Conservation (phyloP, 1,140 invertebrate species). For the Chironomus tepperi region DNA sequence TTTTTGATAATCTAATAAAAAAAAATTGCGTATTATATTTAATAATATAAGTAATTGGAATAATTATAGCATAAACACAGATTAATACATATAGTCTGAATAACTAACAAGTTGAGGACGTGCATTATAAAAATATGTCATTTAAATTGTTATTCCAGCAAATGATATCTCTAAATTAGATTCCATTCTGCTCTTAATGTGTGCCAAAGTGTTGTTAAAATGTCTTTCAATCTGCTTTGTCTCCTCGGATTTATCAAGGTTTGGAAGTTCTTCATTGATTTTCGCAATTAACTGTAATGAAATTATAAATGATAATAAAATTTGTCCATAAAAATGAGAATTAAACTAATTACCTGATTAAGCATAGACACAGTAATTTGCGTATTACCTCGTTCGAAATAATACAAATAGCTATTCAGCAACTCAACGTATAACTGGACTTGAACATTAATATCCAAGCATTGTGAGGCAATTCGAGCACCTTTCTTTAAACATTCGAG, state of each 20-base stretch:
- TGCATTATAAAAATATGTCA: not conserved
- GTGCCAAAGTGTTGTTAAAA: slow-evolving; percentile 79
- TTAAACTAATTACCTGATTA: slow-evolving; percentile 42
- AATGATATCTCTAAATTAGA: slow-evolving; percentile 45
- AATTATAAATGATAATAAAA: not conserved
- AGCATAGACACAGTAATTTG: slow-evolving; percentile 54
- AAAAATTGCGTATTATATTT: no score
- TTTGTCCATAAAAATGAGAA: not conserved
- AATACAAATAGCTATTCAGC: slow-evolving; percentile 89
- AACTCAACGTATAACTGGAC: slow-evolving; percentile 93
- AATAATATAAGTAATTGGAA: no score
- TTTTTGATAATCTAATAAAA: no score
- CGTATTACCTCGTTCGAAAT: slow-evolving; percentile 86
- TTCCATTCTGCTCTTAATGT: slow-evolving; percentile 59
- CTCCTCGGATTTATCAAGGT: slow-evolving; percentile 87
- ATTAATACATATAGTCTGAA: no score
- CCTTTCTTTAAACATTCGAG: slow-evolving; percentile 95
- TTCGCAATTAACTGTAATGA: slow-evolving; percentile 64
- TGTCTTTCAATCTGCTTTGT: slow-evolving; percentile 94
- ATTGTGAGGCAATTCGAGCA: slow-evolving; percentile 88
- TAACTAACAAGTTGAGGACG: no score
- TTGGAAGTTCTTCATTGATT: slow-evolving; percentile 85
- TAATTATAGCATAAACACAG: no score
- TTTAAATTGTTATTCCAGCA: slow-evolving; percentile 34
- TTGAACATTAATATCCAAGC: slow-evolving; percentile 95